Base-by-base conservation (phyloP, 2,113 vertebrate species). In the Phyllostomus hastatus region DNA sequence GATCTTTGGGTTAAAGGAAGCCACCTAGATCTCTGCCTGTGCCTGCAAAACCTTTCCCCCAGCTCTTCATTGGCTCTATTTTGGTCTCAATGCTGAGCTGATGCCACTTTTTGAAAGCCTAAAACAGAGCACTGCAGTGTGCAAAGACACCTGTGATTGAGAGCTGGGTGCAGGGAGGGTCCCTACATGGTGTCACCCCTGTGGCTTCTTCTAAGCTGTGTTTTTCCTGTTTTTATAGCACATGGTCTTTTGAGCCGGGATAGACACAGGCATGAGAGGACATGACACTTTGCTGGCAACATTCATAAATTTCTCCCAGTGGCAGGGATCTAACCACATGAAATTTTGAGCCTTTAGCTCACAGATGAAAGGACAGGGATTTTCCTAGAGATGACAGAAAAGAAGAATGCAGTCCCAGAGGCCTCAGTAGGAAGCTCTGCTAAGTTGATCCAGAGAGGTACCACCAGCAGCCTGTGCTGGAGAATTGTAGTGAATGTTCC, bases 301-400 rank as follows among this genome's bases (percentile, higher is more conserved):
- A 48, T 43, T 94, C 92, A 67, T 85, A 88, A 87, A 91, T 96
- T 95, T 83, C 33, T 43, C 57, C 85, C 64, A 52, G 78, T 19
- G 73, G n/a, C 4, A 52, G 91, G 88, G 86, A 92, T 97, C 66
- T 57, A 59, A 94, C 67, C 76, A 81, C 81, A 33, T 52, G n/a
- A 78, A 90, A 89, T 95, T 94, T 93, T 86, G 95, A 94, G 80
- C 83, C 87, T 33, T 33, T 69, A n/a, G 50, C 66, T 92, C 70
- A 8, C 66, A 87, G 94, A 87, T 86, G 70, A 92, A 96, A 96
- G 91, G 95, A 78, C 90, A 95, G 64, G 75, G 90, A 90, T 93
- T 95, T 95, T 92, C 94, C 66, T 28, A 0, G 52, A 91, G 94
- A 19, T 16, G 92, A 90, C 92, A 97, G 95, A 64, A 87, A 59